Evolutionary conservation across 1,140 invertebrate species (phyloP), one percentile per base, ranked within the genome.

Genomic region (Meteorus sp.): DNA sequence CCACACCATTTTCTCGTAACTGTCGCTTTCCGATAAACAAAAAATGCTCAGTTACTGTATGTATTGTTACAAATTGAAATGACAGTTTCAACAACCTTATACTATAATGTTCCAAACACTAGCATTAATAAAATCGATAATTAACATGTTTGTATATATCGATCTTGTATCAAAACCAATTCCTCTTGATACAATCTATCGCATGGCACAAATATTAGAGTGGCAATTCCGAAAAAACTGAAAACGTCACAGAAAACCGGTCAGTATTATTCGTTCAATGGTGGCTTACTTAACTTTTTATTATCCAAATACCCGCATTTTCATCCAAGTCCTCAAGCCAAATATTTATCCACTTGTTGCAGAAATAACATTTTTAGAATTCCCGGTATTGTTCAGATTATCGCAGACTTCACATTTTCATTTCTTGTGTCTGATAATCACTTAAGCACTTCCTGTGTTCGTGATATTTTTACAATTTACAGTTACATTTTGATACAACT

Each of bases 381-480:
- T 48, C 20, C 2, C 13, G 1, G 4, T 7, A 17, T 22, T 37
- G 6, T 45, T 48, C 3, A 13, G 11, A 17, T 45, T n/a, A 29
- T 41, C 22, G n/a, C n/a, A n/a, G n/a, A 25, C 31, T 6, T 45
- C 19, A 19, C 13, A 48, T 5, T 51, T 31, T 39, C 11, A 31
- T 27, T 35, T 51, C 44, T 23, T 51, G 17, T 44, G 33, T 19
- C 8, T 7, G 13, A 11, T 3, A 39, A 20, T 44, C 3, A 27
- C n/a, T n/a, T n/a, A 23, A 27, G 13, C 20, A 22, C 13, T 11
- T 48, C 20, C 8, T 9, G 23, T 15, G 13, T 59, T 53, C 25
- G 33, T 66, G 65, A 70, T 72, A 69, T 75, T 68, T 76, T 73
- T 73, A 74, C 64, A 78, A 75, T 77, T 75, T 78, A 78, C 73